Percentiles rank a stretch among this genome's conserved stretches.
Conservation (phyloP, 2,113 vertebrate genomes). For the Thalassoma bifasciatum region DNA sequence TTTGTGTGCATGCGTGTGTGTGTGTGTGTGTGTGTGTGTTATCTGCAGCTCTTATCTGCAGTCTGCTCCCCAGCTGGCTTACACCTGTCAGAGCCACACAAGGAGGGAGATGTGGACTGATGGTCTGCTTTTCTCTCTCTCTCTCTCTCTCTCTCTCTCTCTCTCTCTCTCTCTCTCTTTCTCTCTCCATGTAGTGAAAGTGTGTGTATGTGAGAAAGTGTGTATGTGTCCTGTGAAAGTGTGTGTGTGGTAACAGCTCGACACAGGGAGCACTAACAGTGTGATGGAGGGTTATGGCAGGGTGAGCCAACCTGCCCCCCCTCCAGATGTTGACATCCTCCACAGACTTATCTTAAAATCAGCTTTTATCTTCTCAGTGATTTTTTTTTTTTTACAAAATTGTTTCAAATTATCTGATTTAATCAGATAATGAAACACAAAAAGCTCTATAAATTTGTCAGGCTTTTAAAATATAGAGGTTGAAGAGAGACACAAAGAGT, state of each 20-base stretch:
- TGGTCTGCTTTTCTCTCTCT: conserved; percentile 17
- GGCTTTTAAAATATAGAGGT: too few species aligned
- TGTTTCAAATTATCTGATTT: too few species aligned
- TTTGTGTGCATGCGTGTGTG: conserved; percentile 7
- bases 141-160: conserved; percentile 25
- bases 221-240: background rate
- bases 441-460: too few species aligned
- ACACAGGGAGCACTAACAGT: background rate
- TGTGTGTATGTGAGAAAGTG: conserved; percentile 26
- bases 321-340: too few species aligned
- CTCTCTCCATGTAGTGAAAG: conserved; percentile 28
- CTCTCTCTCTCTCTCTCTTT: conserved; percentile 17
- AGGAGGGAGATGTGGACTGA: conserved; percentile 32
- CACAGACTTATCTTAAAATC: too few species aligned
- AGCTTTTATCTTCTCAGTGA: too few species aligned
- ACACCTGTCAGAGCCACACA: conserved; percentile 61
- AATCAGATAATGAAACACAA: too few species aligned
- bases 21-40: conserved; percentile 33
- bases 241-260: conserved; percentile 12
- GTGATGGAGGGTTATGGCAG: background rate
- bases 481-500: too few species aligned
- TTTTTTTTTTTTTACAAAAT: too few species aligned
- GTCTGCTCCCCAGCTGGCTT: conserved; percentile 63
- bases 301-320: conserved; percentile 15
- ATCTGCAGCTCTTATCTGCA: conserved; percentile 63